Evolutionary conservation across 2,113 vertebrate species (phyloP), one percentile per base, ranked within the genome.

Genomic region (Halcyon senegalensis): DNA sequence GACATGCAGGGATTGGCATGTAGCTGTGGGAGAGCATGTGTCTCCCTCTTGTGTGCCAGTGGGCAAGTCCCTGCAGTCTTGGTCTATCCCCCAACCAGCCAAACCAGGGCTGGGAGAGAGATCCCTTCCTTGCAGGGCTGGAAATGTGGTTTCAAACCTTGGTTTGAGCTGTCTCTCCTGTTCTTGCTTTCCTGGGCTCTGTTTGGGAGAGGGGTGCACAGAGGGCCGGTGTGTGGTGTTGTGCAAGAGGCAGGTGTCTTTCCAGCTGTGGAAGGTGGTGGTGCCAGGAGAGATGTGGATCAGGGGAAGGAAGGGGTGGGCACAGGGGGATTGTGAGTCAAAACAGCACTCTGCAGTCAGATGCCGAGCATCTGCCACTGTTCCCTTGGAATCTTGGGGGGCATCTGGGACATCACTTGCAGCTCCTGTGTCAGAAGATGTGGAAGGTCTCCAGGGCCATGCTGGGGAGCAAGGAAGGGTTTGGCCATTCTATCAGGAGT

Each of bases 331-430:
- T 33, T 1, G 2, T 3, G 1, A 46, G 63, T 90, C 25, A 7
- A 60, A 3, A 44, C 41, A 59, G 24, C 28, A 5, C 23, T 16
- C 48, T 58, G 81, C 2, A 3, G 9, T 48, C 31, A 2, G n/a
- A 55, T 0, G 2, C 48, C 0, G 3, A 27, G 85, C 27, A 25
- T 37, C 67, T 0, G 0, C 0, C 0, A 0, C 2, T 17, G 20
- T 27, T 60, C 81, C 75, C 62, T 58, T 0, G 5, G 2, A 28
- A 7, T 50, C 44, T 8, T 1, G 0, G 23, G 43, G 15, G 6
- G 7, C 28, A 21, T 58, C 46, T 15, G 58, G 35, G 20, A 4
- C 0, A 1, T 93, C 3, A 0, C 33, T 25, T 64, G 53, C 1
- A 19, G 24, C 43, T 87, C 14, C 33, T 64, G 20, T 0, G 1